These are phyloP conservation scores for Patella ulyssiponensis DNA, from an alignment of 2,888 invertebrate species.

Conservation along the genomic window DNA sequence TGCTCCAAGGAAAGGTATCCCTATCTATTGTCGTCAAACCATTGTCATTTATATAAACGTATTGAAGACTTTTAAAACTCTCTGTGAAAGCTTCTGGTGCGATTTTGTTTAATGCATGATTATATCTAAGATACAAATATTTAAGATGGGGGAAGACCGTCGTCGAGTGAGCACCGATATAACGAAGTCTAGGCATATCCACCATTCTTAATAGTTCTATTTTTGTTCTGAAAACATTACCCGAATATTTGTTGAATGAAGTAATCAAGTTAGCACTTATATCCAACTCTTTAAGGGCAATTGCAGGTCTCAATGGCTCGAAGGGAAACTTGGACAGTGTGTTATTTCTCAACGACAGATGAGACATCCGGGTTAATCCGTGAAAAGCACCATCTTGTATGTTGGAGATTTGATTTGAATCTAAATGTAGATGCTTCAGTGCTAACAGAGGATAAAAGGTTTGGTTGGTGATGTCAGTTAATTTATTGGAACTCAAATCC, in stretches of 20 bases:
- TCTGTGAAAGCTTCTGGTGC: conserved; percentile 25
- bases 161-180: background rate
- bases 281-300: conserved; percentile 22
- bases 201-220: conserved; percentile 17
- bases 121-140: conserved; percentile 1
- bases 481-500: conserved; percentile 18
- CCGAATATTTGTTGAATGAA: conserved; percentile 16
- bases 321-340: conserved; percentile 22
- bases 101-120: conserved; percentile 15
- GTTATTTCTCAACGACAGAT: conserved; percentile 28
- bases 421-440: conserved; percentile 20
- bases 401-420: conserved; percentile 15
- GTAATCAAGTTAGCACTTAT: conserved; percentile 26
- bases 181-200: background rate
- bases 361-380: conserved; percentile 21
- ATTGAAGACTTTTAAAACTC: conserved; percentile 12
- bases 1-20: conserved; percentile 26
- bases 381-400: conserved; percentile 20
- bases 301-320: conserved; percentile 7
- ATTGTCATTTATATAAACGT: conserved; percentile 27
- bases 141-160: conserved; percentile 11
- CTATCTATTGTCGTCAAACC: conserved; percentile 3
- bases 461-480: conserved; percentile 10
- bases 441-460: conserved; percentile 14
- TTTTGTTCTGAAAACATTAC: background rate